Percentiles rank a stretch among this genome's conserved stretches.
These are phyloP conservation scores for Amiota minor DNA, from an alignment of 2,888 invertebrate genomes.

Conservation along the genomic window DNA sequence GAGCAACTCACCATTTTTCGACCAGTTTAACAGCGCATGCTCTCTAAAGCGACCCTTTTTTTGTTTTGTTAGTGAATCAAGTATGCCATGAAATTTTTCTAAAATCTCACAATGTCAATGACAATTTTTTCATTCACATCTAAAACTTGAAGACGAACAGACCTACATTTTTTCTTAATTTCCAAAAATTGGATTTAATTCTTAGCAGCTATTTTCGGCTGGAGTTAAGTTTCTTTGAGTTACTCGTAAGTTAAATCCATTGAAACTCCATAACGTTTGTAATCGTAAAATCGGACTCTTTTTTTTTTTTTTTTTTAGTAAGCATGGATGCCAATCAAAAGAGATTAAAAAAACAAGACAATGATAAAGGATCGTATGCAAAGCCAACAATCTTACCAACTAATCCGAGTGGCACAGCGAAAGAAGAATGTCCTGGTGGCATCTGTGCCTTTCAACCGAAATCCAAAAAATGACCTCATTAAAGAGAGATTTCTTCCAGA, in stretches of 20 bases:
- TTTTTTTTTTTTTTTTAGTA: slow-evolving; percentile 24
- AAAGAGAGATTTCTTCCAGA: neutral
- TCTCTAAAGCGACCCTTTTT: neutral
- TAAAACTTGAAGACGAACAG: slow-evolving; percentile 32
- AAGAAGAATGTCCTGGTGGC: slow-evolving; percentile 37
- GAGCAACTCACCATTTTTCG: slow-evolving; percentile 45
- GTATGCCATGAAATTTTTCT: neutral
- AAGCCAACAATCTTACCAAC: neutral
- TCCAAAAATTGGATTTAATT: too few relatives aligned
- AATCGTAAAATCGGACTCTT: neutral
- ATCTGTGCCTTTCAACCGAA: slow-evolving; percentile 26
- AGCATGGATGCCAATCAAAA: slow-evolving; percentile 1
- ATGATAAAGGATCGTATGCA: neutral
- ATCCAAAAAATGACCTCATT: neutral
- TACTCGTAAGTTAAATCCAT: too few relatives aligned
- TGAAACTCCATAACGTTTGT: neutral
- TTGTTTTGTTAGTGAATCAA: neutral
- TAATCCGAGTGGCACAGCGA: neutral
- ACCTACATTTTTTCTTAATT: slow-evolving; percentile 32
- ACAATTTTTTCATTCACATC: slow-evolving; percentile 47
- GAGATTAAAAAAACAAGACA: neutral
- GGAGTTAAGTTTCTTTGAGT: too few relatives aligned
- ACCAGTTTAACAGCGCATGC: slow-evolving; percentile 40
- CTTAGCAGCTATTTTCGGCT: too few relatives aligned
- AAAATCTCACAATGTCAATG: neutral